Evolutionary conservation across 1,140 invertebrate species (phyloP), one percentile per base, ranked within the genome.

Genomic region (Eupeodes corollae): DNA sequence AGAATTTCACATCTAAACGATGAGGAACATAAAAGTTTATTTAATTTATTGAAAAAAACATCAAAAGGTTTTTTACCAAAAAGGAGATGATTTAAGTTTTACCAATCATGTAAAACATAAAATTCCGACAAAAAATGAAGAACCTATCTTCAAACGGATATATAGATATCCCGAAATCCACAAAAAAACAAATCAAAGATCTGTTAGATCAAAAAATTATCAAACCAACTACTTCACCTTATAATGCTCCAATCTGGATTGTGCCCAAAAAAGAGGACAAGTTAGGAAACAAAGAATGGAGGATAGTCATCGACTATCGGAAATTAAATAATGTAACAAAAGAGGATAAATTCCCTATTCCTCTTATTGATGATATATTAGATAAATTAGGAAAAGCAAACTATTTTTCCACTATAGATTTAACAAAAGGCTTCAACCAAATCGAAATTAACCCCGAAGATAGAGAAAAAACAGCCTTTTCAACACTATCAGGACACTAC

Each of bases 301-400:
- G n/a, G n/a, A n/a, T n/a, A n/a, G n/a, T n/a, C n/a, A n/a, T n/a
- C n/a, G n/a, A n/a, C n/a, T n/a, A n/a, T n/a, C n/a, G n/a, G n/a
- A n/a, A n/a, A n/a, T n/a, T n/a, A n/a, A n/a, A n/a, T n/a, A n/a
- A n/a, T n/a, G n/a, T n/a, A n/a, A n/a, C n/a, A n/a, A n/a, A n/a
- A n/a, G n/a, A n/a, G n/a, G n/a, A n/a, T n/a, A 48, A 47, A 19
- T 75, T 60, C 52, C 74, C 75, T 1, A 45, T 78, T 5, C 73
- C 73, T 11, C 54, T 59, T 10, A 69, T 75, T 13, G 62, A 69
- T 15, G 66, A 72, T 12, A 66, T 57, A 15, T 51, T 78, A 10
- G 61, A 69, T 46, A 48, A 49, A 11, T 39, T 75, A 32, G 56
- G 53, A 13, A 56, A 56, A 2, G 50, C 60, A 5, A 51, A 52